These are phyloP conservation scores for Caerostris darwini DNA, from an alignment of 1,140 invertebrate genomes.

Conservation along the genomic window DNA sequence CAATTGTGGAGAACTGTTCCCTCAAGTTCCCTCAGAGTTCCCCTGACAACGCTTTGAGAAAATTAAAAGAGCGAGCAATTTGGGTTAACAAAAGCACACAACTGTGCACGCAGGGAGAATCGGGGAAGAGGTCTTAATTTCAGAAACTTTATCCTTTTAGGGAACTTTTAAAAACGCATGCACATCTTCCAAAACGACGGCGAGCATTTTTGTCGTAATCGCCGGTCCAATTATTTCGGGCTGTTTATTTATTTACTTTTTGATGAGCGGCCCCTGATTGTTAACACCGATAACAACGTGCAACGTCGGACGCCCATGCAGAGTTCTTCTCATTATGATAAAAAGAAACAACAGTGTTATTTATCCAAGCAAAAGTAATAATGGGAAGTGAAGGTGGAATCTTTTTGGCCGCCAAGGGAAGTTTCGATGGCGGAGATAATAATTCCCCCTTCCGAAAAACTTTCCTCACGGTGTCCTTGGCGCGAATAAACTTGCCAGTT, in stretches of 20 bases:
- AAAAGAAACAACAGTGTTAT: slow-evolving; percentile 27
- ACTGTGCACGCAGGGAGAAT: neutral
- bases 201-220: slow-evolving; percentile 68
- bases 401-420: neutral
- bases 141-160: slow-evolving; percentile 63
- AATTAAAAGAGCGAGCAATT: slow-evolving; percentile 77
- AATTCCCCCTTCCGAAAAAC: slow-evolving; percentile 25
- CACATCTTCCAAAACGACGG: neutral
- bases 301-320: neutral
- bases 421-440: slow-evolving; percentile 10
- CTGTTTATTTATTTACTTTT: slow-evolving; percentile 69
- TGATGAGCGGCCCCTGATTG: slow-evolving; percentile 70
- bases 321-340: slow-evolving; percentile 45
- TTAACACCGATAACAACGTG: slow-evolving; percentile 67
- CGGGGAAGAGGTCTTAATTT: slow-evolving; percentile 59
- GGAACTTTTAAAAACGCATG: slow-evolving; percentile 70
- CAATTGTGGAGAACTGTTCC: slow-evolving; percentile 27
- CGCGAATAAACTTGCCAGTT: slow-evolving; percentile 38
- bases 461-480: slow-evolving; percentile 20
- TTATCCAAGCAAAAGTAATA: slow-evolving; percentile 64
- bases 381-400: neutral
- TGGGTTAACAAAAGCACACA: slow-evolving; percentile 77
- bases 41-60: slow-evolving; percentile 69
- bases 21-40: slow-evolving; percentile 40
- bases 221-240: slow-evolving; percentile 73